Conservation (phyloP, 2,113 vertebrate genomes). For the Scophthalmus maximus region DNA sequence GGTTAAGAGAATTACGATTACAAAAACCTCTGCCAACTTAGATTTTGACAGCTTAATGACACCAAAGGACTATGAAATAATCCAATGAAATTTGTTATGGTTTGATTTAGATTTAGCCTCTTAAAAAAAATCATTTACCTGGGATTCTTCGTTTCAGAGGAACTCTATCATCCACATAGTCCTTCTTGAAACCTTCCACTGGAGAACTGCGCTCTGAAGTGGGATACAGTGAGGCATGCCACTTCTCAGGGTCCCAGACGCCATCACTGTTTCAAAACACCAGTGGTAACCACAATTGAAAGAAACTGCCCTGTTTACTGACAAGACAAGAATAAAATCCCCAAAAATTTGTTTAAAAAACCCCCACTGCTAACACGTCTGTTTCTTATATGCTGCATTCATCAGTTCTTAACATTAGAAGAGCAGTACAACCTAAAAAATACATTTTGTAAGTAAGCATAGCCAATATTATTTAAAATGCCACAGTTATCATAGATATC, state of each 20-base stretch:
- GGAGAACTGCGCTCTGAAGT: slow-evolving; percentile 91
- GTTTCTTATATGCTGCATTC: no score
- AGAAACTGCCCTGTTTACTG: neutral
- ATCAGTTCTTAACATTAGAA: no score
- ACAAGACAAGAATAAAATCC: no score
- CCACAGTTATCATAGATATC: no score
- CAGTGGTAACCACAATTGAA: neutral
- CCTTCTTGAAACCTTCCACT: slow-evolving; percentile 92
- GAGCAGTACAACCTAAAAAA: no score
- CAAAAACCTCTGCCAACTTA: no score
- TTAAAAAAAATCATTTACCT: slow-evolving; percentile 84
- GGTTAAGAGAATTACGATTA: neutral
- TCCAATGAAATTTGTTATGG: neutral
- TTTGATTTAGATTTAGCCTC: no score
- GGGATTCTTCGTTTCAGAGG: slow-evolving; percentile 91
- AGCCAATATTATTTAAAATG: no score
- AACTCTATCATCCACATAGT: slow-evolving; percentile 88
- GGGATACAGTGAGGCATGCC: slow-evolving; percentile 97
- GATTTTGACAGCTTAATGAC: neutral
- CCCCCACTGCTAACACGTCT: no score
- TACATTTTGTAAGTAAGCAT: no score
- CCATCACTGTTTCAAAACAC: slow-evolving; percentile 86
- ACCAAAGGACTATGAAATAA: neutral
- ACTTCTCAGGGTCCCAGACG: slow-evolving; percentile 99
- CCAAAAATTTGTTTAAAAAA: no score